phyloP scores from a whole-genome alignment of 2,113 vertebrate species.

The Bufo gargarizans region DNA sequence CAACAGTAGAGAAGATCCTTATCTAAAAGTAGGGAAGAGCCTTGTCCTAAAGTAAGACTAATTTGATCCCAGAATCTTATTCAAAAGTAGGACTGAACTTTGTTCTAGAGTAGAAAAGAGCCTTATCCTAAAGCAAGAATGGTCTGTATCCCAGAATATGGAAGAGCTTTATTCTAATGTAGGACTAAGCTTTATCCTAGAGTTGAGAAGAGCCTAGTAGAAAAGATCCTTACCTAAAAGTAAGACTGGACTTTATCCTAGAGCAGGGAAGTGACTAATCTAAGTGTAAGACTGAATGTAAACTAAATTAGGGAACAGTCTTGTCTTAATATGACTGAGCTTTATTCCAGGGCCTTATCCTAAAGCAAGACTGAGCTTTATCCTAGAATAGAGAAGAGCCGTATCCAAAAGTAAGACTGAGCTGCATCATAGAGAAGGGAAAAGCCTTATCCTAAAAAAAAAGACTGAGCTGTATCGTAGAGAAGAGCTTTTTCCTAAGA shows the following conservation, averaged over 20 bases:
- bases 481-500: background rate
- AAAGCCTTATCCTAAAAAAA: background rate
- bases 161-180: background rate
- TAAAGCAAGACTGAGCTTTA: background rate
- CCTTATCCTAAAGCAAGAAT: background rate
- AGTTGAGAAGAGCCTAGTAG: background rate
- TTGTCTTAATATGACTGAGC: background rate
- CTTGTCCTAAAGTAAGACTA: background rate
- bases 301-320: no score
- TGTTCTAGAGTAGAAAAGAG: background rate
- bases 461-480: background rate
- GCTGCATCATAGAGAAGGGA: background rate
- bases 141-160: background rate
- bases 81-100: no score
- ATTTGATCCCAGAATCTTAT: no score
- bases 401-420: background rate
- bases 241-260: background rate
- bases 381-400: background rate
- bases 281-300: background rate
- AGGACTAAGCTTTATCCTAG: background rate
- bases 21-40: background rate
- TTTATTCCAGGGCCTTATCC: background rate
- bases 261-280: background rate
- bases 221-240: background rate
- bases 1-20: background rate